Conservation (phyloP, 2,113 vertebrate species). For the Cnemophilus loriae region DNA sequence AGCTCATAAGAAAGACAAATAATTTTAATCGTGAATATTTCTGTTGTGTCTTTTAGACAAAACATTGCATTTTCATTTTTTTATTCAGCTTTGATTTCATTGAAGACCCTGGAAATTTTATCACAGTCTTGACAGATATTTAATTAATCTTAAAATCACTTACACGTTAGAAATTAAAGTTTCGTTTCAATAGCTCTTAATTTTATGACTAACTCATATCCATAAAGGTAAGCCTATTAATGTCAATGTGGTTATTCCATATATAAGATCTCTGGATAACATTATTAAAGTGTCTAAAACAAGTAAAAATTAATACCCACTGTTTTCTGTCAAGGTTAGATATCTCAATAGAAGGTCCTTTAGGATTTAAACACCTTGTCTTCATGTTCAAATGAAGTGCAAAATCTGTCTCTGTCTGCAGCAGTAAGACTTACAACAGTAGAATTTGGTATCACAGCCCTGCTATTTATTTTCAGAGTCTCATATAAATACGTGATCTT, state of each 20-base stretch:
- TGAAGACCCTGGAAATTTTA: background rate
- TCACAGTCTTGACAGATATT: background rate
- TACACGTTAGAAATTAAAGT: background rate
- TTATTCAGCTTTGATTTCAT: background rate
- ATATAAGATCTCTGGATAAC: background rate
- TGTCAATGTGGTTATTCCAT: background rate
- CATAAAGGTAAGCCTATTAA: background rate
- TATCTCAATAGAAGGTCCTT: background rate
- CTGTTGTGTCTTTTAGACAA: background rate
- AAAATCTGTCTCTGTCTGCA: background rate
- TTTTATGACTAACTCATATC: background rate
- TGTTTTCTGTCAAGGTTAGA: background rate
- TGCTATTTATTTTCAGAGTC: background rate
- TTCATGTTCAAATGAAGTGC: background rate
- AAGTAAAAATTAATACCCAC: background rate
- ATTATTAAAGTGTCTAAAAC: background rate
- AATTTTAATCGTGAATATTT: background rate
- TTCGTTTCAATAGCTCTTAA: background rate
- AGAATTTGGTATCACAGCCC: background rate
- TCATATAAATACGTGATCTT: background rate
- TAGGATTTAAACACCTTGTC: background rate
- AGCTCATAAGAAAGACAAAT: background rate
- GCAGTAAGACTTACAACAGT: background rate
- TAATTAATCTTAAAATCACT: background rate
- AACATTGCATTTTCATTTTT: background rate